Evolutionary conservation across 2,888 invertebrate genomes (phyloP), one percentile per base, ranked within the genome.

Genomic region (Venusia cambrica): DNA sequence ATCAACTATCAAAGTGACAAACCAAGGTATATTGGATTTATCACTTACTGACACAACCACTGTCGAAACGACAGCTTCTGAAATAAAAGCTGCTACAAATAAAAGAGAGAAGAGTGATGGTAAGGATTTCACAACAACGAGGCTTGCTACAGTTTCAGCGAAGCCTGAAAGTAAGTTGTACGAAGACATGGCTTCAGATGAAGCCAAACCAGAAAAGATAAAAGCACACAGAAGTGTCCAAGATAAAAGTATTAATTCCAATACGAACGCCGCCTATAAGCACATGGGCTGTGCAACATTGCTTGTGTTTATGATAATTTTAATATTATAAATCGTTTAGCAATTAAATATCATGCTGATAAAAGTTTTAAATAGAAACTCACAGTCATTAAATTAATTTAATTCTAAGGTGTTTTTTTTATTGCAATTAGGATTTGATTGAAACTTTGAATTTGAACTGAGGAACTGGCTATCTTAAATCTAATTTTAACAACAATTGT

Each of bases 361-460:
- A 49, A 68, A 68, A 68, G 57, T 48, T 60, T 55, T 51, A 66
- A 59, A 64, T 40, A 40, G 35, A 40, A 37, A 30, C 14, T 76
- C 72, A 77, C 79, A 83, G 84, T 84, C 83, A 84, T 76, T 84
- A 81, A 74, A 68, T 66, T 70, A 66, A 69, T 16, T 22, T 67
- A 64, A 47, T 44, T 60, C 45, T 7, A 66, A 73, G 70, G 57
- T 35, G n/a, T n/a, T n/a, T n/a, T n/a, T n/a, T n/a, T n/a, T n/a
- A n/a, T n/a, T n/a, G n/a, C n/a, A n/a, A n/a, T n/a, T n/a, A n/a
- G n/a, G n/a, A n/a, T n/a, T n/a, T n/a, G n/a, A n/a, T n/a, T n/a
- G n/a, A n/a, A n/a, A n/a, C n/a, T n/a, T n/a, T n/a, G n/a, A n/a
- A n/a, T n/a, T n/a, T n/a, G n/a, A n/a, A n/a, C n/a, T n/a, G n/a